Evolutionary conservation across 2,113 vertebrate genomes (phyloP).

Genomic region (Haemorhous mexicanus): DNA sequence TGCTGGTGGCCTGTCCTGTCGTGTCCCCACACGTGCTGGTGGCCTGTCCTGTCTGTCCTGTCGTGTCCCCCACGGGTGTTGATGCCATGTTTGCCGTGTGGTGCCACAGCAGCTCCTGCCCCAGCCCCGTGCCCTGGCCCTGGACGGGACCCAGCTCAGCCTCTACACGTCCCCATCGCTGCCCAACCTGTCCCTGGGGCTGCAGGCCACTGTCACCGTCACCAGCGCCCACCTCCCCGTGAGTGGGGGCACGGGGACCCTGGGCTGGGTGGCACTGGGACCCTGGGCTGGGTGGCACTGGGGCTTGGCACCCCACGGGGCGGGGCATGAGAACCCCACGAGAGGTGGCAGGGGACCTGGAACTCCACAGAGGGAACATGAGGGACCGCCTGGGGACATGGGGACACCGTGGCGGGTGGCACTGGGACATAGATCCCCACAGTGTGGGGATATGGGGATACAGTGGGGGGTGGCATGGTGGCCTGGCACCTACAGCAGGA

Average conservation of each 20-base stretch:
- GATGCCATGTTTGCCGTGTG: not conserved
- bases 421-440: not conserved
- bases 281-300: not conserved
- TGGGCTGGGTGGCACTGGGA: not conserved
- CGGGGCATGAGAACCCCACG: rapidly evolving
- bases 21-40: not conserved
- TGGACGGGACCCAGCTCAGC: conserved; percentile 87
- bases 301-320: too few species aligned
- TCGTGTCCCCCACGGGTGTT: too few species aligned
- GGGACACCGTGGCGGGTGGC: not conserved
- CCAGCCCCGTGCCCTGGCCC: conserved; percentile 83
- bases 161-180: conserved; percentile 95
- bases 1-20: too few species aligned
- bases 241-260: conserved; percentile 35
- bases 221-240: conserved; percentile 90
- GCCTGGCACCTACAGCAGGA: rapidly evolving
- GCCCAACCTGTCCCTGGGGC: conserved; percentile 94
- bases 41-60: too few species aligned
- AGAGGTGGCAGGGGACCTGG: not conserved
- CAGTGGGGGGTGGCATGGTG: not conserved
- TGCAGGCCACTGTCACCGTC: conserved; percentile 82
- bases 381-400: too few species aligned
- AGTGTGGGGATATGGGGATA: rapidly evolving
- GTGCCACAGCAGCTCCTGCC: conserved; percentile 81
- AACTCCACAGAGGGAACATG: too few species aligned